Percentiles rank a stretch among this genome's conserved stretches.
Evolutionary conservation across 2,113 vertebrate species (phyloP).

Genomic region (Hypanus sabinus): DNA sequence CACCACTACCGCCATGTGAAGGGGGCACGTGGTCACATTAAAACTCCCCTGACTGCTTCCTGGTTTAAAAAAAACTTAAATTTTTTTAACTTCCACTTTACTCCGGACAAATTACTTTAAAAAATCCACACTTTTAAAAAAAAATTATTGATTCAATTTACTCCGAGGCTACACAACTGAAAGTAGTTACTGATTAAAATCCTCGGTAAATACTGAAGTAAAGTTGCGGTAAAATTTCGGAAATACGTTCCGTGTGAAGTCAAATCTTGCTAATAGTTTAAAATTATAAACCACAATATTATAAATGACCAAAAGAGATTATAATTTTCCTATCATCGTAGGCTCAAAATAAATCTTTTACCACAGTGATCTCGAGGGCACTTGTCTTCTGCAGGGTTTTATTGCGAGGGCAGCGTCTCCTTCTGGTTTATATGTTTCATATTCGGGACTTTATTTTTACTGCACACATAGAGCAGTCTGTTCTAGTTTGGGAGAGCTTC

Average conservation of each 20-base stretch:
- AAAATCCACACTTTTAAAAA: background rate
- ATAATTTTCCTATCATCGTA: background rate
- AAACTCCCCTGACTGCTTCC: background rate
- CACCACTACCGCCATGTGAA: background rate
- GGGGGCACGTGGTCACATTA: background rate
- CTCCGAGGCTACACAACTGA: background rate
- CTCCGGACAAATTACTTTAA: background rate
- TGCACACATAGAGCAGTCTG: slow-evolving; percentile 13
- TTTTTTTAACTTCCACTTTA: background rate
- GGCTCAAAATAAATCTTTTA: background rate
- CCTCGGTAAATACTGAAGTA: background rate
- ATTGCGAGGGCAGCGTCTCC: background rate
- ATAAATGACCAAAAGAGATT: background rate
- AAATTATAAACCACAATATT: background rate
- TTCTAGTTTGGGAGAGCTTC: background rate
- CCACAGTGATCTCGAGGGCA: background rate
- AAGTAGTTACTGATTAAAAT: background rate
- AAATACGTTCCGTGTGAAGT: background rate
- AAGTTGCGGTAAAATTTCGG: background rate
- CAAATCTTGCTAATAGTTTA: background rate
- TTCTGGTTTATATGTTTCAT: background rate
- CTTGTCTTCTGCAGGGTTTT: background rate
- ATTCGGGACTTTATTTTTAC: background rate
- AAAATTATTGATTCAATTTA: background rate
- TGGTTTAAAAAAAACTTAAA: background rate